Base-by-base conservation (phyloP, 2,888 invertebrate genomes). In the Andricus quercusramuli region DNA sequence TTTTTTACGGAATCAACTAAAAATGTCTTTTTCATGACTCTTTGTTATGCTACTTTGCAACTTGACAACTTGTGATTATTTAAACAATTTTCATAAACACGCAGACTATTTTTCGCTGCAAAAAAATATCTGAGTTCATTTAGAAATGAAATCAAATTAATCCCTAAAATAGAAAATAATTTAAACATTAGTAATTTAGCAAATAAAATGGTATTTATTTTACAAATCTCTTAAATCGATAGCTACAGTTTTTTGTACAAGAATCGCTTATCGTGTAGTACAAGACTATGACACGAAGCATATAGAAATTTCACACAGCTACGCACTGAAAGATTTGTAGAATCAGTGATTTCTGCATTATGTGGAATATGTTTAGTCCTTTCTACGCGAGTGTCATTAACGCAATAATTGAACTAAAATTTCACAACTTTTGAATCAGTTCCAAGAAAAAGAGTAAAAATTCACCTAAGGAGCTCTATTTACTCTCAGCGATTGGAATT, bases 401-500 rank as follows among this genome's bases (percentile, higher is more conserved):
- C 20, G 8, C n/a, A n/a, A 56, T 9, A 56, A 56, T n/a, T 56
- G 8, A 20, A 51, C 51, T 51, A 51, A 56, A n/a, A 25, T 25
- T 25, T 25, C 2, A 15, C 62, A 62, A 15, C 62, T 62, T 25
- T 62, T 62, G 13, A 62, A 1, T 62, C 15, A 25, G 15, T 15
- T 62, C 56, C n/a, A 22, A 62, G 13, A 62, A 25, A 59, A 59
- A 47, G 41, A 41, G 25, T 44, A 15, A 47, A 22, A 47, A 68
- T 25, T 44, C 8, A 17, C n/a, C 44, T 22, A 17, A 67, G 44
- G 13, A 68, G 25, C 22, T 22, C 17, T 22, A n/a, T 68, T n/a
- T 74, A 2, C 11, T 2, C 4, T 89, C 83, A 89, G 79, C 80
- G 80, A 37, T 87, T 88, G 79, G 91, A 93, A 86, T 94, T 93